phyloP scores from a whole-genome alignment of 2,888 invertebrate species.

The Cheilosia pagana region DNA sequence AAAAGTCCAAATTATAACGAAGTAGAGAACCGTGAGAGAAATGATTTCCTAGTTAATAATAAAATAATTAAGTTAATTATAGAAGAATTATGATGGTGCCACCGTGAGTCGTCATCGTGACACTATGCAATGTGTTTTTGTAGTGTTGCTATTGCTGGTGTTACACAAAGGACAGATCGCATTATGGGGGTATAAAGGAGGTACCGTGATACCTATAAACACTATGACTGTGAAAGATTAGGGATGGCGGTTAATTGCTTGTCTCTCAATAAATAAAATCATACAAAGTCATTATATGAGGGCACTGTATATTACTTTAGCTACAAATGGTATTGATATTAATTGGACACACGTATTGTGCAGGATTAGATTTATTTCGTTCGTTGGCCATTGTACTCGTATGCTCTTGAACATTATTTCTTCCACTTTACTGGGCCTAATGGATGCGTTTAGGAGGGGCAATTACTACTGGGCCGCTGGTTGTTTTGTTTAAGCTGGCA shows the following conservation, averaged over 20 bases:
- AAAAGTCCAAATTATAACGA: constrained; percentile 63
- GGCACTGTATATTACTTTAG: background rate
- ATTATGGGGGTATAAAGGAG: constrained; percentile 45
- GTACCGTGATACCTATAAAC: constrained; percentile 4
- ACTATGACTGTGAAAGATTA: constrained; percentile 37
- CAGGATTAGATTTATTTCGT: constrained; percentile 3
- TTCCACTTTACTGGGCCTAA: too few species aligned
- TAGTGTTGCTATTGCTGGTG: constrained; percentile 2
- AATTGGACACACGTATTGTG: constrained; percentile 49
- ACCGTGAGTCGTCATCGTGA: constrained; percentile 11
- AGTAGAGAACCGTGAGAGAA: constrained; percentile 64
- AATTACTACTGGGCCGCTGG: too few species aligned
- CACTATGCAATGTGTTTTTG: constrained; percentile 33
- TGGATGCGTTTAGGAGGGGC: too few species aligned
- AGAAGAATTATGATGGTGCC: constrained; percentile 59
- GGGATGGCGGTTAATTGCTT: constrained; percentile 61
- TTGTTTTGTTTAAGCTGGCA: too few species aligned
- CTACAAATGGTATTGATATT: constrained; percentile 37
- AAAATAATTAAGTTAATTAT: constrained; percentile 74
- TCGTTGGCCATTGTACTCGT: too few species aligned
- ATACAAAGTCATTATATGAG: constrained; percentile 60
- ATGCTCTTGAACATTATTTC: too few species aligned
- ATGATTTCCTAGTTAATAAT: constrained; percentile 69
- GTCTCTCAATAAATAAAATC: constrained; percentile 58
- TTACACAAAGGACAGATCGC: constrained; percentile 42